Conservation (phyloP, 2,888 invertebrate genomes). For the Chorisops tibialis region DNA sequence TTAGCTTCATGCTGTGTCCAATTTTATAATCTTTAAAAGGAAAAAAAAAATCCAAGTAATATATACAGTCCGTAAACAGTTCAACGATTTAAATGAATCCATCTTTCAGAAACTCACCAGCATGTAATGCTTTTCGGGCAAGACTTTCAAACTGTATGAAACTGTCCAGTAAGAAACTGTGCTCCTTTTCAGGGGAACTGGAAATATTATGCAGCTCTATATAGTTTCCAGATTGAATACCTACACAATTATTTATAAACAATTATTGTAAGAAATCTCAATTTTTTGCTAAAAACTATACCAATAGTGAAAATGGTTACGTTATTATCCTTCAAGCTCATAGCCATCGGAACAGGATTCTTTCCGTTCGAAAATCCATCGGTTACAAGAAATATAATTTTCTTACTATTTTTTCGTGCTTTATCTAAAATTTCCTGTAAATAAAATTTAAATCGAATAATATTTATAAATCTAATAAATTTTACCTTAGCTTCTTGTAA, state of each 20-base stretch:
- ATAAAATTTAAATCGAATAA: background rate
- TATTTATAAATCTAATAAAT: background rate
- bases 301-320: conserved; percentile 57
- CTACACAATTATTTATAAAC: conserved; percentile 35
- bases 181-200: conserved; percentile 60
- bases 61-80: no score
- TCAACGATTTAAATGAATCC: no score
- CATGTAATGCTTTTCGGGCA: conserved; percentile 64
- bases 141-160: conserved; percentile 68
- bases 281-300: conserved; percentile 1
- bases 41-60: conserved; percentile 10
- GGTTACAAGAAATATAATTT: conserved; percentile 65
- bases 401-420: conserved; percentile 53
- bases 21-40: conserved; percentile 63
- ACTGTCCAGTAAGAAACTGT: conserved; percentile 64
- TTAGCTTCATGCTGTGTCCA: conserved; percentile 58
- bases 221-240: conserved; percentile 64
- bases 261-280: no score
- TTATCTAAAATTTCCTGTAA: conserved; percentile 54
- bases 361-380: conserved; percentile 71
- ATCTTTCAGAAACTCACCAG: conserved; percentile 51
- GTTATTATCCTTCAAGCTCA: conserved; percentile 54
- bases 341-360: conserved; percentile 61
- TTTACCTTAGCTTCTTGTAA: conserved; percentile 61
- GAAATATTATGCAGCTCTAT: conserved; percentile 62